Evolutionary conservation across 1,140 invertebrate genomes (phyloP), one percentile per base, ranked within the genome.

Genomic region (Elymnias hypermnestra): DNA sequence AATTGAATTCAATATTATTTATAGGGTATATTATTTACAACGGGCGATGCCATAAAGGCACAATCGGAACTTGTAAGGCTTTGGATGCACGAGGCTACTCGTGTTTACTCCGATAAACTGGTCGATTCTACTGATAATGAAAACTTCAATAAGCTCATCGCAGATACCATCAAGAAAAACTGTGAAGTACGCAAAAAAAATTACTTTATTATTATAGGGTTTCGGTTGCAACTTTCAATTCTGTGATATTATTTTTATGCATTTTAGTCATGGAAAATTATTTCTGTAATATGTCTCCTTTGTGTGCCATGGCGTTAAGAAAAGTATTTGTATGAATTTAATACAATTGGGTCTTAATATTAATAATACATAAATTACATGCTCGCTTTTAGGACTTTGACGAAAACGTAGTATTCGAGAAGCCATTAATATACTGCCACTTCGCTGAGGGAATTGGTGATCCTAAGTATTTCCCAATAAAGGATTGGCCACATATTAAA

Each of bases 91-190:
- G 97, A 98, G 83, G 92, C 95, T 0, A 91, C 90, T 15, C 88
- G 97, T 40, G 95, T 98, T 0, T 98, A 98, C 74, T 89, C 92
- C 2, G 97, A 98, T 71, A 98, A 98, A 79, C 85, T 98, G 3
- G 90, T 96, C 0, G 92, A 93, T 25, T 89, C 92, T 25, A 87
- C 85, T 8, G 95, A 97, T 67, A 90, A 94, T 38, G 91, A 91
- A 33, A 87, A 79, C 0, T 98, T 94, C 75, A 83, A 89, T 10
- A 95, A 94, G 78, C 66, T 97, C 0, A 63, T 94, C 9, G 68
- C 86, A 12, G 96, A 97, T 26, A 86, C 91, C 10, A 87, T 97
- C 2, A 95, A 94, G 55, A 98, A 97, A 88, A 90, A 90, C 44
- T 94, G 97, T 83, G 92, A 95, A 61, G 92, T 92, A 82, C n/a